Conservation (phyloP, 2,797 vertebrate genomes). For the Sebastes baramenuke region DNA sequence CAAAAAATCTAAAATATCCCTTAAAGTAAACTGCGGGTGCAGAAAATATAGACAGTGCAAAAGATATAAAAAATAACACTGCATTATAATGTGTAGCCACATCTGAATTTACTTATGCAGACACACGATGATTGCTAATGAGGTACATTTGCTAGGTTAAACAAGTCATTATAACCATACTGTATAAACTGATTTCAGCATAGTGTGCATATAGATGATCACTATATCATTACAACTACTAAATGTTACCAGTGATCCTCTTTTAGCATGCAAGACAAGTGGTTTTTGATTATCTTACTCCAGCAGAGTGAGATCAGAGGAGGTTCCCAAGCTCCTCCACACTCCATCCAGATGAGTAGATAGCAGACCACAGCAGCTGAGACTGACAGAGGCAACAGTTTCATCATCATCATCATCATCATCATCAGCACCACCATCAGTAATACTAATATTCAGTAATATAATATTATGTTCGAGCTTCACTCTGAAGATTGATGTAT, state of each 20-base stretch:
- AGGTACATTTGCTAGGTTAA: background rate
- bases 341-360: slow-evolving; percentile 74
- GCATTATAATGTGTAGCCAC: background rate
- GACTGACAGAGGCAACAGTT: slow-evolving; percentile 61
- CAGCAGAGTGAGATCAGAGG: slow-evolving; percentile 68
- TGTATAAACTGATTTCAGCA: background rate
- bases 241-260: background rate
- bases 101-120: background rate
- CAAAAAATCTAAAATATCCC: background rate
- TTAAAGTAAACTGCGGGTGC: background rate
- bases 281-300: slow-evolving; percentile 83
- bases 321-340: slow-evolving; percentile 71
- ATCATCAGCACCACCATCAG: background rate
- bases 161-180: background rate
- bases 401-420: background rate
- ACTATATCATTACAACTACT: background rate
- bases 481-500: background rate
- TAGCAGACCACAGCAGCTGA: slow-evolving; percentile 72
- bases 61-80: background rate
- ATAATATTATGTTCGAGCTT: background rate
- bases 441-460: background rate
- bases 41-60: background rate
- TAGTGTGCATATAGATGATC: background rate
- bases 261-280: background rate
- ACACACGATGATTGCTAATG: background rate